Conservation (phyloP, 2,113 vertebrate genomes). For the Albula goreensis region DNA sequence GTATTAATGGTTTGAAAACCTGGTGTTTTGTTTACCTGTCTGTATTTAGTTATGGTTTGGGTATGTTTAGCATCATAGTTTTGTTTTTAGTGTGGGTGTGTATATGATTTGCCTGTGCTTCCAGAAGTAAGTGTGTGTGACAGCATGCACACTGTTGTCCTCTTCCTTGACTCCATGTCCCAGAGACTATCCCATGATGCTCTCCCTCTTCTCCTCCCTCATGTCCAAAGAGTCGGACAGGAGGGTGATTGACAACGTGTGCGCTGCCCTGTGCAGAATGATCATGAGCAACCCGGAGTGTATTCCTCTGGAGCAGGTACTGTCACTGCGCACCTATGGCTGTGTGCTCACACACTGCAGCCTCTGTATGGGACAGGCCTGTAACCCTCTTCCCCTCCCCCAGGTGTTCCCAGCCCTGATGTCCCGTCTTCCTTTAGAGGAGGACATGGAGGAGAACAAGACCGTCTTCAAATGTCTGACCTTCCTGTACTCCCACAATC, state of each 20-base stretch:
- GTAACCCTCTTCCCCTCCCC: background rate
- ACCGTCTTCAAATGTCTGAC: slow-evolving; percentile 77
- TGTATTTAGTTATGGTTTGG: background rate
- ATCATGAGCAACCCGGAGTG: slow-evolving; percentile 68
- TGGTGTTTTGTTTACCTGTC: too few relatives aligned
- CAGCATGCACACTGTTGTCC: background rate
- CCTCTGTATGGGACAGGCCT: background rate
- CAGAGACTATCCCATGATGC: slow-evolving; percentile 80
- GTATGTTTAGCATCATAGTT: background rate
- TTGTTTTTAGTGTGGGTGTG: background rate
- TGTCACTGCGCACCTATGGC: background rate
- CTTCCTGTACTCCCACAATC: slow-evolving; percentile 72
- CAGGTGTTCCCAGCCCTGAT: slow-evolving; percentile 82
- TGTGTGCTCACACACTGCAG: background rate
- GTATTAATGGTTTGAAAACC: too few relatives aligned
- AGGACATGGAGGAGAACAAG: slow-evolving; percentile 84
- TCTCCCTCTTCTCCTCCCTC: slow-evolving; percentile 77
- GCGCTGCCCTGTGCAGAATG: slow-evolving; percentile 83
- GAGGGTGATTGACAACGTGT: slow-evolving; percentile 83
- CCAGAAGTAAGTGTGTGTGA: background rate
- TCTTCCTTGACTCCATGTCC: slow-evolving; percentile 44
- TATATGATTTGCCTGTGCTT: too few relatives aligned
- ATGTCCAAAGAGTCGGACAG: slow-evolving; percentile 72
- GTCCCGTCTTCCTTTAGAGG: slow-evolving; percentile 74
- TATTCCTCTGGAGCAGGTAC: slow-evolving; percentile 80